phyloP scores from a whole-genome alignment of 2,113 vertebrate genomes.

The Zosterops lateralis region DNA sequence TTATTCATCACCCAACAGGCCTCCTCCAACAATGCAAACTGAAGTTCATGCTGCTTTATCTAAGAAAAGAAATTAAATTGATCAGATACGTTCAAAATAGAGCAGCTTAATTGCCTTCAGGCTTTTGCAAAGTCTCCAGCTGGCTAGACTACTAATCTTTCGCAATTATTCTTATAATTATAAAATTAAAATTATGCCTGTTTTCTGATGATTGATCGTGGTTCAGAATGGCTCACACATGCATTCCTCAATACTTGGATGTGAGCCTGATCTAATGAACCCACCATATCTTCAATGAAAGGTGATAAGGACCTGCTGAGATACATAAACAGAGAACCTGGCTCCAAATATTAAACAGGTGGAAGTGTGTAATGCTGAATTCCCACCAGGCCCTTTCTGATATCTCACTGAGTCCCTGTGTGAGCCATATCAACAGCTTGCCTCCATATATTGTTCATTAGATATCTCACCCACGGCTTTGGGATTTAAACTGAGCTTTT shows the following conservation, averaged over 20 bases:
- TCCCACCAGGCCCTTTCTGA: background rate
- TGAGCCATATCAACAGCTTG: background rate
- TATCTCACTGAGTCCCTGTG: background rate
- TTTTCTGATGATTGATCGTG: background rate
- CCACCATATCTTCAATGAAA: rapidly evolving
- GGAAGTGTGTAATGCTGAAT: background rate
- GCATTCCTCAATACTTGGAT: background rate
- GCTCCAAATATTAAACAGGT: background rate
- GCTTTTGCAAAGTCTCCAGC: conserved; percentile 6
- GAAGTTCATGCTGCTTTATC: conserved; percentile 4
- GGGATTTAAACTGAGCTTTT: background rate
- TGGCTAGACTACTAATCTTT: conserved; percentile 23
- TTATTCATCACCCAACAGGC: background rate
- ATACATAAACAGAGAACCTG: background rate
- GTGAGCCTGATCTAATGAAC: background rate
- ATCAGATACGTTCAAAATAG: conserved; percentile 14
- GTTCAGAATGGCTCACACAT: background rate
- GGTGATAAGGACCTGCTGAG: background rate
- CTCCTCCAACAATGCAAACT: background rate
- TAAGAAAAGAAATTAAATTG: conserved; percentile 30
- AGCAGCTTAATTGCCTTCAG: conserved; percentile 11
- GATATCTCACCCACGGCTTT: background rate
- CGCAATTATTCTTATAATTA: conserved; percentile 35
- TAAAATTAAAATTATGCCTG: background rate
- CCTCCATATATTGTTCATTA: background rate